Conservation (phyloP, 2,797 vertebrate genomes). For the Columba guinea region DNA sequence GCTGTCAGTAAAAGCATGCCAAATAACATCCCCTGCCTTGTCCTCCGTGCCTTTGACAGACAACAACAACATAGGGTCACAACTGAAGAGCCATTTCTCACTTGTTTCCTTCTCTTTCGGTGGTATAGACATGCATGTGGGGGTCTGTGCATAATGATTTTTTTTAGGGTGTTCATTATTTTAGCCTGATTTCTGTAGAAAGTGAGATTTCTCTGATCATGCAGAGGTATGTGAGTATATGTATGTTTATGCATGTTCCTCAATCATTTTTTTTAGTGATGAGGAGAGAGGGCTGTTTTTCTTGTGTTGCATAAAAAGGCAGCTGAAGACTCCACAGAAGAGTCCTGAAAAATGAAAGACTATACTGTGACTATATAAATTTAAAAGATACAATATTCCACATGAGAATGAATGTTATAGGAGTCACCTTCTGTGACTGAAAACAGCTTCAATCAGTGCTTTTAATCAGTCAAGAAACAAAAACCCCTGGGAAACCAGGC, state of each 20-base stretch:
- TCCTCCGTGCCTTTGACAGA: not conserved
- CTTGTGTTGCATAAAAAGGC: not conserved
- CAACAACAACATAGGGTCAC: fast-evolving
- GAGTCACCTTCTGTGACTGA: not conserved
- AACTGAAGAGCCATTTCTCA: not conserved
- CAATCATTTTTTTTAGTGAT: not conserved
- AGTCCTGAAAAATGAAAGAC: not conserved
- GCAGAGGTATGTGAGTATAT: not conserved
- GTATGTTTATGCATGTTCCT: not conserved
- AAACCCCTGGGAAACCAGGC: conserved; percentile 24
- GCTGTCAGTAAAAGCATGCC: not conserved
- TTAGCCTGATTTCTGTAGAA: not conserved
- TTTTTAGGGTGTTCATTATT: not conserved
- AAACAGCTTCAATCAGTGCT: not conserved
- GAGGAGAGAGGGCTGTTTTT: not conserved
- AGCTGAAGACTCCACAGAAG: not conserved
- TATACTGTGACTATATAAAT: not conserved
- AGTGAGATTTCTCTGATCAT: not conserved
- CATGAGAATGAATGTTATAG: not conserved
- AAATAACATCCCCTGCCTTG: not conserved
- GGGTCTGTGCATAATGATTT: not conserved
- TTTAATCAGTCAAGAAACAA: conserved; percentile 43
- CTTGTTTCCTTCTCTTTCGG: not conserved
- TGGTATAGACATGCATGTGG: not conserved
- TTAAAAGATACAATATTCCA: not conserved